Evolutionary conservation across 2,797 vertebrate genomes (phyloP), one percentile per base, ranked within the genome.

Genomic region (Rhinophrynus dorsalis): DNA sequence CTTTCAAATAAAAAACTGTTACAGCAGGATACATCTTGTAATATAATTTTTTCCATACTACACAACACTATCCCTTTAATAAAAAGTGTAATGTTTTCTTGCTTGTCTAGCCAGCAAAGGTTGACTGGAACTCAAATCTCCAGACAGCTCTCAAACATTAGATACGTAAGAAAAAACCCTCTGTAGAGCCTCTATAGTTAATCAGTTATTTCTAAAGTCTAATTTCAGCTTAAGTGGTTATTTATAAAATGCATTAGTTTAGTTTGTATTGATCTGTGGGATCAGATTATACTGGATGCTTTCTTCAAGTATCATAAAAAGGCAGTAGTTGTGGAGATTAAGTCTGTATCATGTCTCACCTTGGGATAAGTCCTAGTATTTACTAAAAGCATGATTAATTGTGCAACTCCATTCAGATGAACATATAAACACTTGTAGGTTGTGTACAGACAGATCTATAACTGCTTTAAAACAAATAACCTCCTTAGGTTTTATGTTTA

Each of bases 61-160:
- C n/a, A n/a, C n/a, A n/a, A n/a, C n/a, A n/a, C n/a, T n/a, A n/a
- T n/a, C n/a, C n/a, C n/a, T n/a, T n/a, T n/a, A n/a, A n/a, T n/a
- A n/a, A n/a, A n/a, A n/a, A n/a, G n/a, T n/a, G n/a, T n/a, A n/a
- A n/a, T n/a, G n/a, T n/a, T n/a, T 48, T 59, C 21, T 33, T 55
- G 32, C 38, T 29, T 63, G 68, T 71, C 68, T 71, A 44, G 30
- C 50, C 59, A 61, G 20, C 26, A 26, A 47, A 55, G 48, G 60
- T 44, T 71, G 30, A 48, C n/a, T 54, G 26, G 40, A 6, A 47
- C 21, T 51, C 33, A 56, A 7, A 30, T 56, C 68, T 71, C 50
- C 68, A 71, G 68, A 56, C 51, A 63, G 51, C 29, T 71, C 52
- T 63, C 35, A 54, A 57, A 62, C 40, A 47, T 56, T 40, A 63